Evolutionary conservation across 2,797 vertebrate genomes (phyloP).

Genomic region (Neomorphus geoffroyi): DNA sequence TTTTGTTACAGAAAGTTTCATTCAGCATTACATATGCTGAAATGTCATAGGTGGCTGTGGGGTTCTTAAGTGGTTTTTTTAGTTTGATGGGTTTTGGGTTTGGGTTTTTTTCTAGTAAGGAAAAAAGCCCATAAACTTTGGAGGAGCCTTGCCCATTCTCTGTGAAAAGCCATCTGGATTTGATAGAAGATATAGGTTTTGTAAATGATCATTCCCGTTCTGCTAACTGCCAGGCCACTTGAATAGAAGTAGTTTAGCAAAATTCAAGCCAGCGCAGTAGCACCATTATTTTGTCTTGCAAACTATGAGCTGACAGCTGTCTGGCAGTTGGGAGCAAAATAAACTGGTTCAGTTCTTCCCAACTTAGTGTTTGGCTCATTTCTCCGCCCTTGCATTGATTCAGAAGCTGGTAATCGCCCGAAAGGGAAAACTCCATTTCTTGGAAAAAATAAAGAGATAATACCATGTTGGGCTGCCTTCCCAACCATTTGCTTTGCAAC

Average conservation of each 20-base stretch:
- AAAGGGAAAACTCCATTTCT: not conserved
- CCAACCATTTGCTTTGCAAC: not conserved
- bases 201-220: not conserved
- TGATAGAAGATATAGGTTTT: not conserved
- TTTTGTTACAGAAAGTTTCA: not conserved
- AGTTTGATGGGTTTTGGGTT: not conserved
- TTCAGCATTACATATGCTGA: not conserved
- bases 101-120: not conserved
- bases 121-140: not conserved
- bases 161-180: not conserved
- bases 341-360: not conserved
- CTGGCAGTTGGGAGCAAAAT: not conserved
- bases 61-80: not conserved
- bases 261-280: constrained; percentile 11
- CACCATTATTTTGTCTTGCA: not conserved
- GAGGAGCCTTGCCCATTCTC: not conserved
- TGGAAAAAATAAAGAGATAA: not conserved
- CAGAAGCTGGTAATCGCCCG: constrained; percentile 6
- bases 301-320: constrained; percentile 10
- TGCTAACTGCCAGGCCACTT: not conserved
- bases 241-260: not conserved
- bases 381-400: not conserved
- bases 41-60: not conserved
- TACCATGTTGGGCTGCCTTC: not conserved
- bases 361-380: constrained; percentile 2